Conservation (phyloP, 2,113 vertebrate genomes). For the Neopipo cinnamomea region DNA sequence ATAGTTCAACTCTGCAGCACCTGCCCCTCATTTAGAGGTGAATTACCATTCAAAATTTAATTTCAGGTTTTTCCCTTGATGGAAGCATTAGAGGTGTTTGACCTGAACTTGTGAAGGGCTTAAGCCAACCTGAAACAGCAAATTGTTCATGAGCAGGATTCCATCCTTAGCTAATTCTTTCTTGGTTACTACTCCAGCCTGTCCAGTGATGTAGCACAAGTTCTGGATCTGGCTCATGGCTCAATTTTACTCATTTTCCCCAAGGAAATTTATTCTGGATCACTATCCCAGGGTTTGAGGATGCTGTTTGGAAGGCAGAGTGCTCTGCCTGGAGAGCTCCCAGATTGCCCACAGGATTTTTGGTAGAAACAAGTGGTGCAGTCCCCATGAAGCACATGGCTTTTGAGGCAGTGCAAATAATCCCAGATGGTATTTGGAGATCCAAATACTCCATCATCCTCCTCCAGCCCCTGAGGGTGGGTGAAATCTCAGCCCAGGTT, state of each 20-base stretch:
- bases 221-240: not conserved
- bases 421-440: not conserved
- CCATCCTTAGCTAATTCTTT: not conserved
- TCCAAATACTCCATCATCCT: not conserved
- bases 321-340: not conserved
- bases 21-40: not conserved
- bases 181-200: not conserved
- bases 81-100: not conserved
- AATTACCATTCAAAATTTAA: not conserved
- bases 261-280: not conserved
- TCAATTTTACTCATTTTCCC: not conserved
- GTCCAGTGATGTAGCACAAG: not conserved
- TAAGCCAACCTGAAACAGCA: not conserved
- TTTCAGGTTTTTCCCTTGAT: not conserved
- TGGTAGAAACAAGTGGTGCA: rapidly evolving
- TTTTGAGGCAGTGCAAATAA: not conserved
- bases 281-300: not conserved
- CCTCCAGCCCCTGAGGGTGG: not conserved
- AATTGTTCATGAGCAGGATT: not conserved
- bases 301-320: not conserved
- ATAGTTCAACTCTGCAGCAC: not conserved
- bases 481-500: not conserved
- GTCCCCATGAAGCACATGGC: rapidly evolving
- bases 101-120: not conserved
- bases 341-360: not conserved